Evolutionary conservation across 2,888 invertebrate species (phyloP), one percentile per base, ranked within the genome.

Genomic region (Mylabris sibirica): DNA sequence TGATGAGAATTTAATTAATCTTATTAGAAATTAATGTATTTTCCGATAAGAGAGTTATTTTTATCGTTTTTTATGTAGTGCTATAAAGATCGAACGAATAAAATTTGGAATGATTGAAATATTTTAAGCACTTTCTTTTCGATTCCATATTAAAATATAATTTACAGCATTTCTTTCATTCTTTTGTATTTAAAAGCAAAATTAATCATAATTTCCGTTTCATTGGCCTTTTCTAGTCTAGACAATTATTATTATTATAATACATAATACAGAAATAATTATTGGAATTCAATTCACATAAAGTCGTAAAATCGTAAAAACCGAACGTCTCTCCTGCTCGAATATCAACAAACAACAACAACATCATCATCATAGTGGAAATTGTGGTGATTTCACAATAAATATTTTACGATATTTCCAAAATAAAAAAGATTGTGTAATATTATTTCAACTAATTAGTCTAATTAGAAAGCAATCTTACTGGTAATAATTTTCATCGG

Each of bases 281-380:
- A 53, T 53, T 22, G 49, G 22, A 22, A 53, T 53, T 20, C 49
- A 53, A 53, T 53, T 20, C 49, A 53, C 49, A 53, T 22, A 20
- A 22, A 53, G 49, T 53, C 49, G 49, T 53, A 22, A 53, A 53
- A 53, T 20, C 11, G 44, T 44, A 22, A 53, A 44, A 53, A 44
- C 17, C 8, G 44, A 44, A 22, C 49, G 49, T 53, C 49, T 20
- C 49, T 20, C 1, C n/a, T 35, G n/a, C 17, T 11, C n/a, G 3
- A 44, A 4, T n/a, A 44, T 9, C n/a, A 17, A 44, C 11, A n/a
- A n/a, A n/a, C n/a, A n/a, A n/a, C n/a, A n/a, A n/a, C n/a, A n/a
- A n/a, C n/a, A n/a, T n/a, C n/a, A n/a, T n/a, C n/a, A n/a, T n/a
- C n/a, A 44, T 35, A 2, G 38, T 38, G 12, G 38, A 12, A 38